phyloP scores from a whole-genome alignment of 2,888 invertebrate genomes.

The Apamea sordens region DNA sequence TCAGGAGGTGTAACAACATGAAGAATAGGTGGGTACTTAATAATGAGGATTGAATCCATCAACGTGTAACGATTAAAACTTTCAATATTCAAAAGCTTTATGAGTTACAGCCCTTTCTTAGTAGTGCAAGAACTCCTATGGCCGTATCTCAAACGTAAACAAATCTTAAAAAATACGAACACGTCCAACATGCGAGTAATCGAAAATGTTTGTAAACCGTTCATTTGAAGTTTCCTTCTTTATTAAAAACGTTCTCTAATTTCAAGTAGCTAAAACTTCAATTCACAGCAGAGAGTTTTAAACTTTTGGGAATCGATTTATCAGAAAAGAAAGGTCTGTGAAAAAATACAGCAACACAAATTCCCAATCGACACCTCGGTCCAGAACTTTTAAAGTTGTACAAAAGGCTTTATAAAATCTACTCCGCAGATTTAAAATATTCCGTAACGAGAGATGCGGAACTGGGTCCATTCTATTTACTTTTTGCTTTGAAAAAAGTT shows the following conservation, averaged over 20 bases:
- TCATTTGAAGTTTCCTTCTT: background rate
- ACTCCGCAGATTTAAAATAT: constrained; percentile 41
- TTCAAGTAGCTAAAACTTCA: background rate
- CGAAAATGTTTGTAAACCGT: background rate
- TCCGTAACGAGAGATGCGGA: constrained; percentile 40
- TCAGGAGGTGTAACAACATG: constrained; percentile 91
- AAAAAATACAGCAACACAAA: constrained; percentile 9
- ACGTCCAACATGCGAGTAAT: background rate
- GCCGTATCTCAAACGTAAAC: background rate
- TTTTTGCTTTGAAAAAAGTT: constrained; percentile 59
- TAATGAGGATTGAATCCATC: background rate
- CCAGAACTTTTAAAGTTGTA: constrained; percentile 57
- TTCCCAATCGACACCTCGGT: constrained; percentile 31
- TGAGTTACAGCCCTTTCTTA: too few species aligned
- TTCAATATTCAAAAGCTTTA: background rate
- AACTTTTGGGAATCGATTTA: constrained; percentile 3
- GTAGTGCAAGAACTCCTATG: background rate
- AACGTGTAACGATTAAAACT: background rate
- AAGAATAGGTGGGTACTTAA: constrained; percentile 88
- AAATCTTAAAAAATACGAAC: background rate
- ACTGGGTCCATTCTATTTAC: constrained; percentile 55
- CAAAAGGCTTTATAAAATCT: constrained; percentile 42
- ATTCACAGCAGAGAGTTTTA: background rate
- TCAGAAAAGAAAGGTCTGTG: background rate
- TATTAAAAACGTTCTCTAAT: background rate